Evolutionary conservation across 2,113 vertebrate genomes (phyloP).

Genomic region (Anolis sagrei): DNA sequence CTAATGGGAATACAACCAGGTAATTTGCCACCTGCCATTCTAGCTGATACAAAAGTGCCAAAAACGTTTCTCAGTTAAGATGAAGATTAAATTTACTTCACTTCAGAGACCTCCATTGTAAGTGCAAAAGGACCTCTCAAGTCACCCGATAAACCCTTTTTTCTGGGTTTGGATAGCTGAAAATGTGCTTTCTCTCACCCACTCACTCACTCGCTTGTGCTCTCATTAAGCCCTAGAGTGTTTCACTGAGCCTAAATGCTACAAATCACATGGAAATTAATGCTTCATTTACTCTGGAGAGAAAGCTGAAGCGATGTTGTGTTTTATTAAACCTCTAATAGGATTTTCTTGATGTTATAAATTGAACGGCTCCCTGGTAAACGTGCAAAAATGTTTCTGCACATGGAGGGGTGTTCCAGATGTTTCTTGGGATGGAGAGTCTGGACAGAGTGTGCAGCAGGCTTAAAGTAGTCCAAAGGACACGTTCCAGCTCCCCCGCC

Average conservation of each 20-base stretch:
- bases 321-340: background rate
- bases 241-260: background rate
- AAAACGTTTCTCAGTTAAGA: background rate
- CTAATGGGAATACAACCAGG: too few relatives aligned
- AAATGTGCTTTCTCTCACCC: background rate
- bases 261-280: slow-evolving; percentile 18
- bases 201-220: background rate
- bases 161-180: background rate
- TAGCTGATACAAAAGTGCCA: background rate
- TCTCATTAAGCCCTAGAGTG: background rate
- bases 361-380: background rate
- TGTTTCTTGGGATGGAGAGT: background rate
- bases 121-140: background rate
- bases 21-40: background rate
- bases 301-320: too few relatives aligned
- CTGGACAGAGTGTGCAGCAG: background rate
- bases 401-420: background rate
- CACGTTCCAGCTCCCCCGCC: too few relatives aligned
- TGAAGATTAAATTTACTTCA: background rate
- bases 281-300: slow-evolving; percentile 9
- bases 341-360: slow-evolving; percentile 6
- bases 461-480: background rate
- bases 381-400: background rate
- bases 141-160: background rate
- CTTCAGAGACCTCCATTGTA: background rate